Evolutionary conservation across 2,888 invertebrate species (phyloP), one percentile per base, ranked within the genome.

Genomic region (Andricus curvator): DNA sequence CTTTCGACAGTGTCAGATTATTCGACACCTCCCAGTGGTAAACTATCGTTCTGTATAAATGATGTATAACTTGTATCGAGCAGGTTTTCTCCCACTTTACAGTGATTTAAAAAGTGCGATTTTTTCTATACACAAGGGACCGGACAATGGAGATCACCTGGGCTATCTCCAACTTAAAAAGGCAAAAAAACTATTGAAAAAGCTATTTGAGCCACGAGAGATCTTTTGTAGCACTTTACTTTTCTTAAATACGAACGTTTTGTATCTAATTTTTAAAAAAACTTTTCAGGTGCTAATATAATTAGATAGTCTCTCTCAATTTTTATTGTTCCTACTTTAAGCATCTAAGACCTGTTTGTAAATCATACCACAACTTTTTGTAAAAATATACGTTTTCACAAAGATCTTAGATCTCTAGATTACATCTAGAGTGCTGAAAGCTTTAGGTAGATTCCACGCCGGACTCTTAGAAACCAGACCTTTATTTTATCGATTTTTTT

Each of bases 31-130:
- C 37, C 67, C 51, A 80, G 70, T 78, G 56, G 78, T n/a, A 56
- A 64, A 77, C 48, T 29, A 66, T 77, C 78, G 78, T 81, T 80
- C 70, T 85, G 85, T 86, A 87, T 87, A 88, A 89, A 83, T 79
- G 83, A 87, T 84, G 81, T 88, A 87, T 87, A 33, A 85, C 86
- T 88, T 89, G 83, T 88, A 87, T 84, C 66, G 84, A 85, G 79
- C 85, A 78, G 82, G 84, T 88, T 88, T 90, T 90, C 86, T 83
- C 84, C 87, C 87, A 88, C 88, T 90, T 90, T 90, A 89, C 90
- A 90, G 89, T 88, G 89, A 88, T 84, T 86, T 87, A 86, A 87
- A 87, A 74, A 74, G 74, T 74, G 74, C 56, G 29, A 33, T 29
- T 64, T 60, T 74, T 56, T 56, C 51, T 29, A 60, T 33, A 60